These are phyloP conservation scores for Stictonetta naevosa DNA, from an alignment of 2,113 vertebrate species.

Conservation along the genomic window DNA sequence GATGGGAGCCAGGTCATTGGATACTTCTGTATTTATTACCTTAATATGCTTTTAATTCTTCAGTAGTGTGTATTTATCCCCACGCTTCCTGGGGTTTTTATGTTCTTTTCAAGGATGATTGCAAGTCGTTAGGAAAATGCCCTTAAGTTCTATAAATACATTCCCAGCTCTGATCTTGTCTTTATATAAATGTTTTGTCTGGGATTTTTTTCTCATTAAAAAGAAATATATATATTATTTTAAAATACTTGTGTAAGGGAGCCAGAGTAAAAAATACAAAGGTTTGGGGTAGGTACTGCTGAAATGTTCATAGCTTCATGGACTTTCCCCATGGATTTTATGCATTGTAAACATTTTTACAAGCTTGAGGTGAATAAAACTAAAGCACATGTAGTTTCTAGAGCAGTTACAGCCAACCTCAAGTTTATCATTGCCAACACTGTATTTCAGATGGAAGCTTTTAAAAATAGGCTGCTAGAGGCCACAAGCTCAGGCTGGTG, in stretches of 20 bases:
- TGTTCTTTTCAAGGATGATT: constrained; percentile 25
- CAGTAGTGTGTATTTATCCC: neutral
- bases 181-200: neutral
- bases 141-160: constrained; percentile 24
- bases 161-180: neutral
- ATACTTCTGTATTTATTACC: constrained; percentile 40
- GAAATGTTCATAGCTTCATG: neutral
- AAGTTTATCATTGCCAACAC: neutral
- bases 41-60: constrained; percentile 28
- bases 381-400: neutral
- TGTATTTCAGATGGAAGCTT: neutral
- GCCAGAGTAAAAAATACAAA: neutral
- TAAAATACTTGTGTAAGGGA: neutral
- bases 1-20: constrained; percentile 16
- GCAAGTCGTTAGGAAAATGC: neutral
- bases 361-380: neutral
- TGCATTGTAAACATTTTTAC: neutral
- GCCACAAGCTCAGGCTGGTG: neutral
- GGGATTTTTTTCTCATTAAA: neutral
- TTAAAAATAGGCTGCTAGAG: neutral
- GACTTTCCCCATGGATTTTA: neutral
- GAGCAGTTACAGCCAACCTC: neutral
- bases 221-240: neutral
- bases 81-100: constrained; percentile 10
- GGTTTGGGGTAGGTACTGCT: neutral